Evolutionary conservation across 1,140 invertebrate genomes (phyloP).

Genomic region (Drosophila ohnishii): DNA sequence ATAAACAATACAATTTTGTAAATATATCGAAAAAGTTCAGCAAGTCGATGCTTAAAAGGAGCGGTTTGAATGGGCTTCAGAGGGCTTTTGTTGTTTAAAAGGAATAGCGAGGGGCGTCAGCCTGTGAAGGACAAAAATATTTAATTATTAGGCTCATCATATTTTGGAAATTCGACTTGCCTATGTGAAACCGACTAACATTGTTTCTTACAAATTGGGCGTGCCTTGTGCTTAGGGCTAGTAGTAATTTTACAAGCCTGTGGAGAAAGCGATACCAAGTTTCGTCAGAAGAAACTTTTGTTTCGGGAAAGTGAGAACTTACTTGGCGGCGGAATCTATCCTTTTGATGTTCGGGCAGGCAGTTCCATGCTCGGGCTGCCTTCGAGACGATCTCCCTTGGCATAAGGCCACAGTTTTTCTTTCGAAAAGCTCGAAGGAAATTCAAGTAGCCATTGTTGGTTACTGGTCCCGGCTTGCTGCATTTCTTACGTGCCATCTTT

Average conservation of each 20-base stretch:
- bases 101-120: background rate
- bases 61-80: no score
- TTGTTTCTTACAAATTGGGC: no score
- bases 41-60: background rate
- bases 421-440: background rate
- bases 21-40: background rate
- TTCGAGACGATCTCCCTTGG: background rate
- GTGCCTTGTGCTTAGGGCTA: no score
- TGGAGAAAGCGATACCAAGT: background rate
- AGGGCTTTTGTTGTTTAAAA: background rate
- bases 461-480: constrained; percentile 20
- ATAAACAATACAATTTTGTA: background rate
- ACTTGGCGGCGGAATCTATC: background rate
- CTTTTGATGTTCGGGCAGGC: background rate
- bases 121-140: background rate
- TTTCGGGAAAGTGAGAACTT: background rate
- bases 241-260: background rate
- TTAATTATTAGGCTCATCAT: no score
- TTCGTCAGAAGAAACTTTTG: background rate
- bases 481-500: background rate
- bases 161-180: no score
- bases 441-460: background rate
- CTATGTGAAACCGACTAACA: no score
- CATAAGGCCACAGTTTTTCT: background rate
- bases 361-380: background rate